Conservation (phyloP, 1,140 invertebrate genomes). For the Brachionus asplanchnoidis region DNA sequence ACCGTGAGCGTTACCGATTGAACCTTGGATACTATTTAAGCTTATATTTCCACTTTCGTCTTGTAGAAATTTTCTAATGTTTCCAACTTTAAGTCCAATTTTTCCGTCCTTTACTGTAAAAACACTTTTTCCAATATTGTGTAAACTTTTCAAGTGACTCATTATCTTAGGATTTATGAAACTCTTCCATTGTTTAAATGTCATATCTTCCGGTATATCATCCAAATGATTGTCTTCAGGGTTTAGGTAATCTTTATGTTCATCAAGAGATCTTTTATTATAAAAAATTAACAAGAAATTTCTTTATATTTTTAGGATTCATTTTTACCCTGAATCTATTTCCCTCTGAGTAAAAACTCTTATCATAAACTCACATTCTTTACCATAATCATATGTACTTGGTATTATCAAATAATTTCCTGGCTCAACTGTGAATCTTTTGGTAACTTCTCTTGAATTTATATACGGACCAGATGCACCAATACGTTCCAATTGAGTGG, state of each 20-base stretch:
- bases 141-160: background rate
- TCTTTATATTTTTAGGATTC: background rate
- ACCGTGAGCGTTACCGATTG: background rate
- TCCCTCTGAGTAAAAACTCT: constrained; percentile 60
- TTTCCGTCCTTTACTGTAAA: background rate
- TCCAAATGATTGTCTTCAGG: constrained; percentile 14
- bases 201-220: constrained; percentile 23
- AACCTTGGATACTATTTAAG: constrained; percentile 1
- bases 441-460: constrained; percentile 54
- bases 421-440: constrained; percentile 51
- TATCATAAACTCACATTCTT: constrained; percentile 63
- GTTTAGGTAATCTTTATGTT: background rate
- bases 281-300: background rate
- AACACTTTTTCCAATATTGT: background rate
- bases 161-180: constrained; percentile 15
- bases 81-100: background rate
- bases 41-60: constrained; percentile 4
- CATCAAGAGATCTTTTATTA: background rate
- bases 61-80: background rate
- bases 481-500: constrained; percentile 21
- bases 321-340: constrained; percentile 11
- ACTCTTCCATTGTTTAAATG: constrained; percentile 33
- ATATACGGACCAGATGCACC: constrained; percentile 52
- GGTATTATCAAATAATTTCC: constrained; percentile 66
- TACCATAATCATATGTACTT: constrained; percentile 62